phyloP scores from a whole-genome alignment of 2,113 vertebrate genomes.

The Andinoacara biseriatus region DNA sequence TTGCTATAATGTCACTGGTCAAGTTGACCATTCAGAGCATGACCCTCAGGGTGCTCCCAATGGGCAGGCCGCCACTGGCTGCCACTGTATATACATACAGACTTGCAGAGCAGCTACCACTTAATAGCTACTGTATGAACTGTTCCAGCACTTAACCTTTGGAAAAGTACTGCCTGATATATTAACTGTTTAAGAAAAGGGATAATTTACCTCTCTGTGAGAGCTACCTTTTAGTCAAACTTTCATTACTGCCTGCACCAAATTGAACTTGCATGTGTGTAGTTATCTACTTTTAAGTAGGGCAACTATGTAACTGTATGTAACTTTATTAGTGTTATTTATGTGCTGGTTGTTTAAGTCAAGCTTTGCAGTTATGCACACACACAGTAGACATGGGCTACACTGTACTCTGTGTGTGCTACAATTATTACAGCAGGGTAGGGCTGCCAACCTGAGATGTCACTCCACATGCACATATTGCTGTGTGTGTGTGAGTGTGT shows the following conservation, averaged over 20 bases:
- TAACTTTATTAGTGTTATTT: neutral
- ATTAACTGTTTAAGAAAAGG: neutral
- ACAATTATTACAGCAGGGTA: constrained; percentile 20
- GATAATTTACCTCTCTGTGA: neutral
- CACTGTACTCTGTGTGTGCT: neutral
- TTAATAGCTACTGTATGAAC: neutral
- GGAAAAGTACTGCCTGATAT: neutral
- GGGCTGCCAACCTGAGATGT: constrained; percentile 47
- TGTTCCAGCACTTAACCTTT: neutral
- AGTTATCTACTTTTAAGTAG: neutral
- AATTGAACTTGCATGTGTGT: neutral
- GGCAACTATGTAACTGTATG: neutral
- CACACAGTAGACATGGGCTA: neutral
- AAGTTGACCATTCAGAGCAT: neutral
- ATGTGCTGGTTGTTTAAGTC: no score
- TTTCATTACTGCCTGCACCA: neutral
- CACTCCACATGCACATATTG: constrained; percentile 3
- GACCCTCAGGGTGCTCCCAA: neutral
- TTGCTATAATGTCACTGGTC: neutral
- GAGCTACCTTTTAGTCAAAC: neutral
- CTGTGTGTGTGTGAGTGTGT: neutral
- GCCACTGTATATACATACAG: neutral
- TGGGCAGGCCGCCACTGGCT: neutral
- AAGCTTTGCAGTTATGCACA: neutral
- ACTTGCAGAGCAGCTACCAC: neutral